phyloP scores from a whole-genome alignment of 30 jellyfish, hydroid and myxozoan genomes.

The Hydractinia echinata region DNA sequence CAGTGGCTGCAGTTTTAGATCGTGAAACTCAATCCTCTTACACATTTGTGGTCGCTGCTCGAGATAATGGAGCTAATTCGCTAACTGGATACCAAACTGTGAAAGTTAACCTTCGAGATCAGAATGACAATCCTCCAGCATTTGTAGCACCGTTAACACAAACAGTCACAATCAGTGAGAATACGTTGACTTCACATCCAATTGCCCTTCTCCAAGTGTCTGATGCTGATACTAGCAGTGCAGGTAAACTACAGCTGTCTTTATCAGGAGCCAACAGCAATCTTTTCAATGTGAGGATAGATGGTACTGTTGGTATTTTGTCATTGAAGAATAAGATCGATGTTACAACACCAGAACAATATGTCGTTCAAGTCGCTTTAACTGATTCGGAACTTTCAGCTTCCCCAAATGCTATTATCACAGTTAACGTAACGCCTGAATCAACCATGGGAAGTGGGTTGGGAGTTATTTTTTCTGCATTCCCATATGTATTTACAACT shows the following conservation, averaged over 20 bases:
- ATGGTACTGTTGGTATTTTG: not conserved
- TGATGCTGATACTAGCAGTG: slow-evolving; percentile 53
- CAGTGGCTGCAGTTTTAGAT: slow-evolving; percentile 25
- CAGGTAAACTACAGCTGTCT: slow-evolving; percentile 9
- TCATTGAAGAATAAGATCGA: not conserved
- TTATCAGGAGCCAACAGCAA: not conserved
- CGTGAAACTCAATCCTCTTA: slow-evolving; percentile 50
- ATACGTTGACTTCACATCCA: slow-evolving; percentile 31
- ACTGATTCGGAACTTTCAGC: slow-evolving; percentile 18
- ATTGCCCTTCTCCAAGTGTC: slow-evolving; percentile 56
- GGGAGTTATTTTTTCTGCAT: not conserved
- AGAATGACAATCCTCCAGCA: slow-evolving; percentile 69
- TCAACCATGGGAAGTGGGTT: not conserved
- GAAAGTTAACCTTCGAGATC: slow-evolving; percentile 30
- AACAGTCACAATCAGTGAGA: slow-evolving; percentile 53
- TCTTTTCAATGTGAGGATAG: not conserved
- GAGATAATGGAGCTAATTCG: slow-evolving; percentile 5
- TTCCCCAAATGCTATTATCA: not conserved
- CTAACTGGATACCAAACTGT: slow-evolving; percentile 9
- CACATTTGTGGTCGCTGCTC: slow-evolving; percentile 48
- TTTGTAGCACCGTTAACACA: slow-evolving; percentile 52
- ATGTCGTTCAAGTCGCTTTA: not conserved
- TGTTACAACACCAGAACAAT: not conserved
- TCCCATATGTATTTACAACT: not conserved
- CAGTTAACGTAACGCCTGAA: not conserved